Evolutionary conservation across 2,888 invertebrate species (phyloP).

Genomic region (Apoderus coryli): DNA sequence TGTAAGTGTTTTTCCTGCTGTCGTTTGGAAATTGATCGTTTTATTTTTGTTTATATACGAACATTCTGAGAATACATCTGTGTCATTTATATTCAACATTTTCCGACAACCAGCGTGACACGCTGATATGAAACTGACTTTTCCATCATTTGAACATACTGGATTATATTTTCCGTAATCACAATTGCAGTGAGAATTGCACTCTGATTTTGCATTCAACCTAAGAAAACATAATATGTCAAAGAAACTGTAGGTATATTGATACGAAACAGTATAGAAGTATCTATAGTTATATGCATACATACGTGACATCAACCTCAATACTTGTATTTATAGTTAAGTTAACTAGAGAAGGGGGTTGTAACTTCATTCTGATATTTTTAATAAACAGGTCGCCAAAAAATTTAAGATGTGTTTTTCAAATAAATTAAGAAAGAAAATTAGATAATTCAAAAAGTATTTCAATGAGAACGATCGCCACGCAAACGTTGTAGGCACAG

Average conservation of each 20-base stretch:
- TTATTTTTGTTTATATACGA: constrained; percentile 30
- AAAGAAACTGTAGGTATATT: too few species aligned
- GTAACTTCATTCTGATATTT: too few species aligned
- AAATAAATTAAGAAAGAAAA: too few species aligned
- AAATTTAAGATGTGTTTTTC: too few species aligned
- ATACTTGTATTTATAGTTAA: too few species aligned
- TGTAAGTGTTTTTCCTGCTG: constrained; percentile 14
- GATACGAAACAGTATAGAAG: constrained; percentile 14
- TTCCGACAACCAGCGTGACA: constrained; percentile 64
- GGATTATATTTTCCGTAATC: constrained; percentile 59
- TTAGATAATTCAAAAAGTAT: too few species aligned
- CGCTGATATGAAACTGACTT: constrained; percentile 56
- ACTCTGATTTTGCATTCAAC: constrained; percentile 34
- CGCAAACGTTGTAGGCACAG: too few species aligned
- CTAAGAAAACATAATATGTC: too few species aligned
- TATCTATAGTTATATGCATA: not conserved
- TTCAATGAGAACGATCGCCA: too few species aligned
- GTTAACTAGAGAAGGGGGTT: too few species aligned
- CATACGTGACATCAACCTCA: too few species aligned
- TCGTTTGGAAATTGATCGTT: constrained; percentile 12
- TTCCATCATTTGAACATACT: constrained; percentile 48
- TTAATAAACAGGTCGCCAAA: too few species aligned
- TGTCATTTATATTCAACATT: constrained; percentile 30
- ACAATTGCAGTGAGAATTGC: constrained; percentile 52
- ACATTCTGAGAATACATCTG: constrained; percentile 37